Base-by-base conservation (phyloP, 2,797 vertebrate genomes). In the Anguilla obscura region DNA sequence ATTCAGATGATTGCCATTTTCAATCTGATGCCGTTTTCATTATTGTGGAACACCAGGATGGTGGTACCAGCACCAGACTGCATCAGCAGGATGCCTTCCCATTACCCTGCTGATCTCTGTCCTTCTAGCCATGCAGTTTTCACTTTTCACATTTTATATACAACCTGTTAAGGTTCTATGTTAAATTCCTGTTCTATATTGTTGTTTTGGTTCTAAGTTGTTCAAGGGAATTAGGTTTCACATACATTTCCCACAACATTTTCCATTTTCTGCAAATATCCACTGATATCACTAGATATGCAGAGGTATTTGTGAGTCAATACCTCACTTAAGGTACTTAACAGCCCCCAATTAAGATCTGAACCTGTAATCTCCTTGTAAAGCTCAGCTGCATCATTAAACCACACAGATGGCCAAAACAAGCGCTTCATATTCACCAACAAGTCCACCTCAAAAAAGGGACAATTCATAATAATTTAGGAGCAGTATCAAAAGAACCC, bases 1-100 rank as follows among this genome's bases (percentile, higher is more conserved):
- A 88, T 85, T 88, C 63, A 76, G 33, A 36, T 84, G n/a, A 69
- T 71, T 82, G 66, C 60, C 54, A 88, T 84, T 82, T 76, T 33
- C 63, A 3, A 88, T 54, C n/a, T 12, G 56, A 60, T 30, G 33
- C 16, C 18, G 69, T 40, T 86, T 50, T 1, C 33, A 66, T 36
- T 86, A 7, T 27, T 12, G 21, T 45, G 33, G 24, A 85, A 86
- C 84, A 63, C 27, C 66, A 40, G 80, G 45, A 24, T 21, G 30
- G 40, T 21, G 40, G 66, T 36, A 33, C 14, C 84, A 54, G 84
- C 16, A 12, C 18, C 27, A 7, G 30, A 85, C 56, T 36, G 21
- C 30, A 85, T 36, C 54, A 18, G 27, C 21, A 16, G 21, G 12
- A 24, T 84, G 14, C 56, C 2, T 21, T 63, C 5, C 24, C n/a